Percentiles rank a stretch among this genome's conserved stretches.
phyloP scores from a whole-genome alignment of 1,140 invertebrate species.

The Drosophila virilis region DNA sequence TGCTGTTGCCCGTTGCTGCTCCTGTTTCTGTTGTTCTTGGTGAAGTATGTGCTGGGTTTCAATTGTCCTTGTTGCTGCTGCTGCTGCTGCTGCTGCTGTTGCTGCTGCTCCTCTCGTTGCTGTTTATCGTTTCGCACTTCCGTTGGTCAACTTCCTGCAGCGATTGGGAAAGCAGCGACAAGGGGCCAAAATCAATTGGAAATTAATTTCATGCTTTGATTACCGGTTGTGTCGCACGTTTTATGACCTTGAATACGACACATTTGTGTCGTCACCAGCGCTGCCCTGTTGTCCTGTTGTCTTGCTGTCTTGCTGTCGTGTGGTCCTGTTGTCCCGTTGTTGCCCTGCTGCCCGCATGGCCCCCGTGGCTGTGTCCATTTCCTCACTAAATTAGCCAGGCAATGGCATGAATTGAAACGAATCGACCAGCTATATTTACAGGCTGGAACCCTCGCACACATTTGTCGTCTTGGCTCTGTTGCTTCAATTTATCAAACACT shows the following conservation, averaged over 20 bases:
- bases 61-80: constrained; percentile 15
- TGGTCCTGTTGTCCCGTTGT: constrained; percentile 12
- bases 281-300: constrained; percentile 10
- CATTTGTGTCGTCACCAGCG: constrained; percentile 66
- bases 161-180: constrained; percentile 60
- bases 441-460: constrained; percentile 13
- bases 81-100: constrained; percentile 50
- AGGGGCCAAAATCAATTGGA: constrained; percentile 81
- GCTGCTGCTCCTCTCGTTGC: constrained; percentile 62
- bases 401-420: constrained; percentile 80
- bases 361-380: constrained; percentile 58
- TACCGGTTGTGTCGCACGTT: constrained; percentile 81
- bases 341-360: constrained; percentile 24
- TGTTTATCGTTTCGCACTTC: constrained; percentile 83
- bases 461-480: constrained; percentile 58
- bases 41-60: constrained; percentile 58
- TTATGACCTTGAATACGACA: constrained; percentile 81
- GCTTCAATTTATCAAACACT: constrained; percentile 78
- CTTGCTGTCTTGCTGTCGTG: background rate
- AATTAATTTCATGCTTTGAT: constrained; percentile 83
- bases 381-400: constrained; percentile 80
- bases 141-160: constrained; percentile 80
- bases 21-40: constrained; percentile 11
- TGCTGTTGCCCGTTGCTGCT: constrained; percentile 7
- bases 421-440: constrained; percentile 29